These are phyloP conservation scores for Platalea minor DNA, from an alignment of 2,797 vertebrate genomes.

Conservation along the genomic window DNA sequence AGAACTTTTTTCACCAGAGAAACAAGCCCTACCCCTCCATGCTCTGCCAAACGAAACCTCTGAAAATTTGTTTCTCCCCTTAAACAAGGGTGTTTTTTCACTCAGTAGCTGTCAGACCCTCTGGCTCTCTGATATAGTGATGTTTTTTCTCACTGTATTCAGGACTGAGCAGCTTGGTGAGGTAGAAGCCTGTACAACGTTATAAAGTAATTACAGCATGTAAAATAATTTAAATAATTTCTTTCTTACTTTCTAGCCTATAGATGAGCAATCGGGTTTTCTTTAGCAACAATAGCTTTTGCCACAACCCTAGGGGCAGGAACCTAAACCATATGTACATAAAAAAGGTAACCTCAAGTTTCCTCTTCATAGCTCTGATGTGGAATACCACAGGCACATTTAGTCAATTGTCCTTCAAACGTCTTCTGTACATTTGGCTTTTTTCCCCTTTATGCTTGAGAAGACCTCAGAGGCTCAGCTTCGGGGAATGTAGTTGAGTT, in stretches of 20 bases:
- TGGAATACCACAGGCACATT: constrained; percentile 40
- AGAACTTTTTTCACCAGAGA: neutral
- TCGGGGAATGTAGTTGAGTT: neutral
- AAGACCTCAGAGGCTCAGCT: constrained; percentile 38
- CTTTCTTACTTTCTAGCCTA: neutral
- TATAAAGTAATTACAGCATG: neutral
- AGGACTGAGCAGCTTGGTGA: neutral
- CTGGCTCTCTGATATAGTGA: neutral
- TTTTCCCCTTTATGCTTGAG: constrained; percentile 40
- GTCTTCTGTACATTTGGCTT: constrained; percentile 10
- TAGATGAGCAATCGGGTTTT: neutral
- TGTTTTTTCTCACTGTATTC: neutral
- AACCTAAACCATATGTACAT: constrained; percentile 17
- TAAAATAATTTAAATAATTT: neutral
- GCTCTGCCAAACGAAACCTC: neutral
- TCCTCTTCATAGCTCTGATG: constrained; percentile 26
- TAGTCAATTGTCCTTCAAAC: constrained; percentile 47
- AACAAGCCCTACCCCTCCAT: neutral
- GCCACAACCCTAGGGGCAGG: neutral
- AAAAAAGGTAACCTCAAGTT: constrained; percentile 46
- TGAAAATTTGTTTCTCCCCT: neutral
- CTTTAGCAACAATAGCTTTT: constrained; percentile 3
- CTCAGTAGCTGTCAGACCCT: neutral
- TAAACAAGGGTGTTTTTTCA: neutral
- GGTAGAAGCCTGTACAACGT: neutral